A percentile compares a stretch with the other conserved stretches of the same genome.
Evolutionary conservation across 2,113 vertebrate genomes (phyloP).

Genomic region (Bufo bufo): DNA sequence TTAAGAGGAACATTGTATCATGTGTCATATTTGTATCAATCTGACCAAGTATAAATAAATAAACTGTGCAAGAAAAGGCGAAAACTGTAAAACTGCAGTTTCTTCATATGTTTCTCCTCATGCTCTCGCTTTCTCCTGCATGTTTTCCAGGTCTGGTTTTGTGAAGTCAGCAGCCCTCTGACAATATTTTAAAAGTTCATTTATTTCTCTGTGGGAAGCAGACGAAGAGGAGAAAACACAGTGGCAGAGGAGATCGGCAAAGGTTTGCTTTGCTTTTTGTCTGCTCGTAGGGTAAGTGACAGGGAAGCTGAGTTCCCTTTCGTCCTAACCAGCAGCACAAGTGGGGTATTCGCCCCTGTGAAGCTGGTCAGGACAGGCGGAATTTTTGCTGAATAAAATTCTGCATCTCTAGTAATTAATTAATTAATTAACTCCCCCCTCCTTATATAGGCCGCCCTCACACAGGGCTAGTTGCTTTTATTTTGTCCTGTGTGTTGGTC

Average conservation of each 20-base stretch:
- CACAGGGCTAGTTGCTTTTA: no score
- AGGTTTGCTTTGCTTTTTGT: background rate
- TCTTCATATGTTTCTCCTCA: background rate
- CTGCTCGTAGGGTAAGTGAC: background rate
- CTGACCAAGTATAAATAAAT: no score
- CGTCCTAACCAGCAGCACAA: no score
- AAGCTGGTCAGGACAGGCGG: no score
- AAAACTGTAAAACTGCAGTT: background rate
- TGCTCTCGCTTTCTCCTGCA: background rate
- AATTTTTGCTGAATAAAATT: no score
- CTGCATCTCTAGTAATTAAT: no score
- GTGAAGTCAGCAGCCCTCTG: background rate
- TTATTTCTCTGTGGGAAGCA: constrained; percentile 7
- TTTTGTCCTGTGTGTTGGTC: no score
- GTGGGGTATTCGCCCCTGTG: no score
- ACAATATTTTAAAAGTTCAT: constrained; percentile 19
- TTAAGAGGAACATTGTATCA: no score
- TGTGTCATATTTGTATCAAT: no score
- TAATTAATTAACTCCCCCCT: no score
- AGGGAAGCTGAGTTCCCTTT: background rate
- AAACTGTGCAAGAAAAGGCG: background rate
- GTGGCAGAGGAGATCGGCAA: background rate
- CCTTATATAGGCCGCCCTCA: no score
- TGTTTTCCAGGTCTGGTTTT: background rate
- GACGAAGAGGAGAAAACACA: background rate